Evolutionary conservation across 1,140 invertebrate genomes (phyloP), one percentile per base, ranked within the genome.

Genomic region (Pseudoatta argentina): DNA sequence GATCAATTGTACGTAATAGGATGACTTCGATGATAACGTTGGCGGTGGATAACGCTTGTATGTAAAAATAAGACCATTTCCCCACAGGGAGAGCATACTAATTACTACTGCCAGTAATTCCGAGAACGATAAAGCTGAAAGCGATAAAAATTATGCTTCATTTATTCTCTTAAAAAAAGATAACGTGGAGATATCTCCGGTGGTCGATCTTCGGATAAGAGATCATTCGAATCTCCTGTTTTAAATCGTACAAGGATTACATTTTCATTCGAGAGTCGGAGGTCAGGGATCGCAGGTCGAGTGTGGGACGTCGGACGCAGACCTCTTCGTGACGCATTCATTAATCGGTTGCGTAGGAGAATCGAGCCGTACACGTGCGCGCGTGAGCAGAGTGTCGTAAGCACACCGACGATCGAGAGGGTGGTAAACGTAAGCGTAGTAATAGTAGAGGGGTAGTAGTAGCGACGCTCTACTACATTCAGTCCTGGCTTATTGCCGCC

Each of bases 301-400:
- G 73, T 27, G 44, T 18, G 27, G 44, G 10, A 77, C 78, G 67
- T 48, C 69, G 67, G 30, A 18, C 51, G 53, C 76, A 63, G 30
- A 69, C 86, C 86, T 83, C 82, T 85, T 77, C 77, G 76, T 86
- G 88, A 86, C 89, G 85, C 73, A 76, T 91, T 91, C 73, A 90
- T 91, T 91, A 91, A 91, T 89, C 53, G 69, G 71, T 88, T 87
- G 79, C 79, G 86, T 91, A 87, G 88, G 64, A 78, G 77, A 87
- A 81, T 89, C 83, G 83, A 76, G 75, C 61, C 14, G 63, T 72
- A 39, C 71, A 88, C 85, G 78, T 87, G 78, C 76, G 59, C 51
- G 72, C 61, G 82, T 55, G 59, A 77, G 51, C 51, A 48, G 82
- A 27, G 30, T 64, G 64, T 77, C 71, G 82, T 77, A 78, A 73